A percentile compares a stretch with the other conserved stretches of the same genome.
phyloP scores from a whole-genome alignment of 2,888 invertebrate species.

The Drosophila cracens region DNA sequence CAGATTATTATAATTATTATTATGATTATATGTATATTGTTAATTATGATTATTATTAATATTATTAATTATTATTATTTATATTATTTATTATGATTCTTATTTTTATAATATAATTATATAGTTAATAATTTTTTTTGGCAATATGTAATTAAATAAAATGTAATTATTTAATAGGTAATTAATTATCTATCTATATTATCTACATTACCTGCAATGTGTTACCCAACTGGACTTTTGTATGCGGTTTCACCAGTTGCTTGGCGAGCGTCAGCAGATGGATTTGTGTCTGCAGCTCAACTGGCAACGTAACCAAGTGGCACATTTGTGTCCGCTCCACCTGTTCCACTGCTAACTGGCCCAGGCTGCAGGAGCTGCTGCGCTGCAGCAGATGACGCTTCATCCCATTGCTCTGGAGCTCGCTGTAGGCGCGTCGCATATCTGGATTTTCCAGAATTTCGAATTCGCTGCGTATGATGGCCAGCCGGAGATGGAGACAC shows the following conservation, averaged over 20 bases:
- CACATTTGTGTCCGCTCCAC: constrained; percentile 38
- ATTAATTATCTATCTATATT: neutral
- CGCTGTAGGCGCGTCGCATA: constrained; percentile 86
- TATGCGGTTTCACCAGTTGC: constrained; percentile 81
- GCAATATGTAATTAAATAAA: neutral
- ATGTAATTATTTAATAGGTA: neutral
- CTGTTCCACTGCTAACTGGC: constrained; percentile 6
- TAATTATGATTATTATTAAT: neutral
- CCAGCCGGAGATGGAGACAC: constrained; percentile 86
- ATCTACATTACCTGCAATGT: constrained; percentile 70
- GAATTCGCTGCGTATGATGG: constrained; percentile 87
- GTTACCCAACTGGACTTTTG: constrained; percentile 85
- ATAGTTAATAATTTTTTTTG: neutral
- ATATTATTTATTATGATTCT: neutral
- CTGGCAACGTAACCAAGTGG: constrained; percentile 85
- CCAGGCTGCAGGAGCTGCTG: constrained; percentile 5
- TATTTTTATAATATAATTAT: neutral
- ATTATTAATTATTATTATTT: neutral
- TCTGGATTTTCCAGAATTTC: constrained; percentile 87
- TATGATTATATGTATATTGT: neutral
- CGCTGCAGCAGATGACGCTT: constrained; percentile 50
- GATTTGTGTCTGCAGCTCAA: constrained; percentile 85
- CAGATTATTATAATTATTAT: neutral
- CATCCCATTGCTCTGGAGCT: constrained; percentile 72
- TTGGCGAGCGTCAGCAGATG: constrained; percentile 85